phyloP scores from a whole-genome alignment of 2,797 vertebrate genomes.

The Aldrovandia affinis region DNA sequence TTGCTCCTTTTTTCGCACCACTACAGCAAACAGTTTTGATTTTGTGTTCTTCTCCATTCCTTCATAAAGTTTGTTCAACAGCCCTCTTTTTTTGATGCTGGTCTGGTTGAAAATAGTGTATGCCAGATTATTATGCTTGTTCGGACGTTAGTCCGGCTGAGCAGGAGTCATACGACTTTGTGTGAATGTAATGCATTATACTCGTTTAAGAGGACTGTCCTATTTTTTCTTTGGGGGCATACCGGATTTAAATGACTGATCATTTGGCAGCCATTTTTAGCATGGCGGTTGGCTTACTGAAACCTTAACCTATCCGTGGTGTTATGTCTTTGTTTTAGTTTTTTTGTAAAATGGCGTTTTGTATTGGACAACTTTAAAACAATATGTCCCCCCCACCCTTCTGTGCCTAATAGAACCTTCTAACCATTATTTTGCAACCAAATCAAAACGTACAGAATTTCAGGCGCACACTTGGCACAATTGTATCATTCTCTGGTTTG shows the following conservation, averaged over 20 bases:
- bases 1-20: neutral
- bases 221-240: neutral
- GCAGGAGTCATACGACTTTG: slow-evolving; percentile 15
- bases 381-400: slow-evolving; percentile 24
- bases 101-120: neutral
- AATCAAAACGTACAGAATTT: neutral
- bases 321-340: slow-evolving; percentile 1
- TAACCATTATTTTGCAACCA: slow-evolving; percentile 17
- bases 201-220: neutral
- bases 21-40: neutral
- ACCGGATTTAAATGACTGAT: neutral
- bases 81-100: neutral
- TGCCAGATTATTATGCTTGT: neutral
- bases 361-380: neutral
- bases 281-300: neutral
- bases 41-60: neutral
- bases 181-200: slow-evolving; percentile 22
- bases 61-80: neutral
- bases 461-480: neutral
- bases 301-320: too few relatives aligned
- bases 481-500: neutral
- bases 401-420: slow-evolving; percentile 20
- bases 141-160: neutral
- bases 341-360: slow-evolving; percentile 23
- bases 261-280: slow-evolving; percentile 18